Conservation (phyloP, 2,888 invertebrate genomes). For the Cotesia congregata region DNA sequence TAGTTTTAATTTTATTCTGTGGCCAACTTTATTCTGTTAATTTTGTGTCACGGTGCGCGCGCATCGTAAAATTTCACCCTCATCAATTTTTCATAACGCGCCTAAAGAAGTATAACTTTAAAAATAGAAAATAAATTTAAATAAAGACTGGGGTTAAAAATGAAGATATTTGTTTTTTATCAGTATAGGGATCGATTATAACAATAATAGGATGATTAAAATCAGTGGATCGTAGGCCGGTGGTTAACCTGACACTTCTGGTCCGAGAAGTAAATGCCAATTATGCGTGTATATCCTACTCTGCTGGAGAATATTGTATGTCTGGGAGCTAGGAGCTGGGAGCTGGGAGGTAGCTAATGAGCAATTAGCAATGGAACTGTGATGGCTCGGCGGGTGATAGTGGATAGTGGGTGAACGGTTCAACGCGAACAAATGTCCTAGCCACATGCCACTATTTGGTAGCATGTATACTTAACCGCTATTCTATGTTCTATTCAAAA, state of each 20-base stretch:
- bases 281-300: slow-evolving; percentile 29
- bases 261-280: slow-evolving; percentile 36
- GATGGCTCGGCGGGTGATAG: too few relatives aligned
- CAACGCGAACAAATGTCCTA: slow-evolving; percentile 51
- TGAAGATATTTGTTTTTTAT: too few relatives aligned
- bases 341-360: slow-evolving; percentile 53
- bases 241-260: slow-evolving; percentile 1
- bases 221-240: background rate
- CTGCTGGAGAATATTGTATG: slow-evolving; percentile 45
- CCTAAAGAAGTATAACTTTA: too few relatives aligned
- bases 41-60: too few relatives aligned
- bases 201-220: background rate
- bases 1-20: too few relatives aligned
- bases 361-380: slow-evolving; percentile 57
- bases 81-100: too few relatives aligned
- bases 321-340: slow-evolving; percentile 48
- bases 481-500: background rate
- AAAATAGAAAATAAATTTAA: too few relatives aligned
- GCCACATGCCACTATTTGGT: slow-evolving; percentile 48
- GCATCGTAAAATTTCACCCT: too few relatives aligned
- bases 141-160: too few relatives aligned
- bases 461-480: slow-evolving; percentile 23
- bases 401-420: slow-evolving; percentile 35
- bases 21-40: too few relatives aligned
- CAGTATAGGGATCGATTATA: background rate